Percentiles rank a stretch among this genome's conserved stretches.
phyloP scores from a whole-genome alignment of 2,113 vertebrate genomes.

The Epinephelus cyanopodus region DNA sequence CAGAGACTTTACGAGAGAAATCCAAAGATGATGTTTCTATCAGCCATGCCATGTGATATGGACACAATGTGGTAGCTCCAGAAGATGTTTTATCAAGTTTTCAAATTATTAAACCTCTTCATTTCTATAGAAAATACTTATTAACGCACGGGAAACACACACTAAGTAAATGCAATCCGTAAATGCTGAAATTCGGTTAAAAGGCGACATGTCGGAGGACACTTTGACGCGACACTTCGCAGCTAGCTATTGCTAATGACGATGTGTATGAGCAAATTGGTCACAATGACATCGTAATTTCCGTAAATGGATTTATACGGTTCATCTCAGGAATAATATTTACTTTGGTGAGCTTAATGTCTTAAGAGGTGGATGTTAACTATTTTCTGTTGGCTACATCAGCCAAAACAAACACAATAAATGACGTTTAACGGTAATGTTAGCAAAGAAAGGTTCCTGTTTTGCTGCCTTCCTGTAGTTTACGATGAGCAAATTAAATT shows the following conservation, averaged over 20 bases:
- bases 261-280: not conserved
- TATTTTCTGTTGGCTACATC: not conserved
- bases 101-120: not conserved
- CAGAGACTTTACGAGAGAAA: too few relatives aligned
- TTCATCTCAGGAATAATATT: too few relatives aligned
- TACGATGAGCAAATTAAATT: not conserved
- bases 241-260: constrained; percentile 56
- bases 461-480: not conserved
- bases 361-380: too few relatives aligned
- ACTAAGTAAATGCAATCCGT: fast-evolving
- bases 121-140: fast-evolving
- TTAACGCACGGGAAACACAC: fast-evolving
- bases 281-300: not conserved
- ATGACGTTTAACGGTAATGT: too few relatives aligned
- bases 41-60: too few relatives aligned
- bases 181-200: not conserved
- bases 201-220: not conserved
- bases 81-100: constrained; percentile 87
- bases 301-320: too few relatives aligned
- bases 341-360: not conserved
- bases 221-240: constrained; percentile 42
- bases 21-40: not conserved
- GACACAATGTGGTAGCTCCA: constrained; percentile 85
- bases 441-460: fast-evolving
- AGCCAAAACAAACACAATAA: not conserved